A percentile compares a stretch with the other conserved stretches of the same genome.
Evolutionary conservation across 2,113 vertebrate species (phyloP).

Genomic region (Entelurus aequoreus): DNA sequence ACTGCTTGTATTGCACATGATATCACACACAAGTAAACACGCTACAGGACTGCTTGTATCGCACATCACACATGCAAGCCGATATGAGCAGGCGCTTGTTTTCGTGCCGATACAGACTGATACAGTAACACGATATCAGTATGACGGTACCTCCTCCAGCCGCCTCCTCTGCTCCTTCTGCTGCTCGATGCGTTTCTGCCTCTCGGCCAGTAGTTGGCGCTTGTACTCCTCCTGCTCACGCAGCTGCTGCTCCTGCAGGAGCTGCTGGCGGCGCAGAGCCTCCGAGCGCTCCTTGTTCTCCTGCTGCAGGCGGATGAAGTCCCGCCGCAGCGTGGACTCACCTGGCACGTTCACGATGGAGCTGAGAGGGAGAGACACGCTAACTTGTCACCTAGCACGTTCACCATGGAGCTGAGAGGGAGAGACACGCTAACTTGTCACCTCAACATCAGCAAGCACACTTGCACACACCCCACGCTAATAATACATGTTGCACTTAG

Average conservation of each 20-base stretch:
- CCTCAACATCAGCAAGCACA: no score
- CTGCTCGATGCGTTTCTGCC: conserved; percentile 94
- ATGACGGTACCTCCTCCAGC: conserved; percentile 82
- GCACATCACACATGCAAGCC: no score
- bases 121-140: no score
- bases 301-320: conserved; percentile 96
- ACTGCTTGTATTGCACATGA: no score
- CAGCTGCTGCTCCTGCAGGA: conserved; percentile 95
- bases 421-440: no score
- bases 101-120: no score
- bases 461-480: no score
- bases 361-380: conserved; percentile 50
- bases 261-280: conserved; percentile 91
- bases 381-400: conserved; percentile 83
- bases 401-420: conserved; percentile 96
- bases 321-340: conserved; percentile 92
- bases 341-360: conserved; percentile 98
- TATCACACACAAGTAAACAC: no score
- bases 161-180: conserved; percentile 93
- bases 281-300: conserved; percentile 98
- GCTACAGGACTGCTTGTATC: no score
- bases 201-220: conserved; percentile 90
- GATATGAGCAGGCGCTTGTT: no score
- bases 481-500: no score
- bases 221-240: conserved; percentile 97